Evolutionary conservation across 2,797 vertebrate genomes (phyloP).

Genomic region (Alauda arvensis): DNA sequence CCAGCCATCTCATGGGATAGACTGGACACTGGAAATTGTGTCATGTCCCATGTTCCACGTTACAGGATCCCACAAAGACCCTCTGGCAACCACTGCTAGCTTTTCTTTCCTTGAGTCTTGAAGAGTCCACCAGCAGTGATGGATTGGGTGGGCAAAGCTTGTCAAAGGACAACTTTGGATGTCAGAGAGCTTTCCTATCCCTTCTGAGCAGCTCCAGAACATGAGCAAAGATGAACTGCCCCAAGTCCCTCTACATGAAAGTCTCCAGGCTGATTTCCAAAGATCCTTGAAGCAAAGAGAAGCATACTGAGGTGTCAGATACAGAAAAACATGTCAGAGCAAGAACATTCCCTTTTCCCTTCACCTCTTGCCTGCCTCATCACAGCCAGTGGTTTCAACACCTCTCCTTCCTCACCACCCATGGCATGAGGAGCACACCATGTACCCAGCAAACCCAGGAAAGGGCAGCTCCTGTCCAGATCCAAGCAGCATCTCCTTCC

Average conservation of each 20-base stretch:
- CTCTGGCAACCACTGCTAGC: neutral
- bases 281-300: neutral
- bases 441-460: neutral
- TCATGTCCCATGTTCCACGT: rapidly evolving
- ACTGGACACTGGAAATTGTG: neutral
- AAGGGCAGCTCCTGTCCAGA: neutral
- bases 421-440: neutral
- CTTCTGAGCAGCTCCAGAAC: neutral
- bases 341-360: neutral
- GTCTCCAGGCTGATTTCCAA: neutral
- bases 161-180: neutral
- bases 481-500: neutral
- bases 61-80: neutral
- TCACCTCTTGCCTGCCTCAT: neutral
- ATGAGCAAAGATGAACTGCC: neutral
- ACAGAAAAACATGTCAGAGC: neutral
- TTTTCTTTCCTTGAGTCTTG: neutral
- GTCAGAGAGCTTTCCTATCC: neutral
- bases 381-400: neutral
- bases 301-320: neutral
- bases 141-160: neutral
- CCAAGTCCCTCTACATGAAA: neutral
- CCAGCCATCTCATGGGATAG: neutral
- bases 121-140: neutral
- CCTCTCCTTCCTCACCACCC: neutral